Base-by-base conservation (phyloP, 2,113 vertebrate species). In the Rafetus swinhoei region DNA sequence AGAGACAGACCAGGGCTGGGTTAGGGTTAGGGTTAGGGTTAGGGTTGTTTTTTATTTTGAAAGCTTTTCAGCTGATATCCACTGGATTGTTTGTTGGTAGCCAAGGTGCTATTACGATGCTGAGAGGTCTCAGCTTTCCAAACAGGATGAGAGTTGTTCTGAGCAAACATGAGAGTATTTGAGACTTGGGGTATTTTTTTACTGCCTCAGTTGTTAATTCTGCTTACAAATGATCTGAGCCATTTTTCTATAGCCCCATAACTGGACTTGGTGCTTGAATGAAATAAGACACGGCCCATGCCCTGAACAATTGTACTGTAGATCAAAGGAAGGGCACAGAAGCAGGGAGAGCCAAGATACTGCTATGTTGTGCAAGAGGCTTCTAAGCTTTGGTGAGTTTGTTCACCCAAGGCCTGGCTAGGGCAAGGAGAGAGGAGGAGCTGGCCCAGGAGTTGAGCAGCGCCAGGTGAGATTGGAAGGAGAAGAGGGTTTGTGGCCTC, bases 21-120 rank as follows among this genome's bases (percentile, higher is more conserved):
- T 72, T 32, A 45, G 45, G 45, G 6, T 45, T 45, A 45, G 45
- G 45, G 45, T 45, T 45, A 45, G 45, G 45, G 6, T 45, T 45
- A 45, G 45, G 45, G 45, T 45, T 45, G n/a, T 45, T 45, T 45
- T 45, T 45, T 45, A 45, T 45, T 45, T 45, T 45, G 45, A 45
- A 45, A 72, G 65, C n/a, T 35, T 72, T 72, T 35, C 65, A 19
- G 65, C 35, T 72, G 9, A 35, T 72, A 72, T 72, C 52, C 50
- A 55, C 93, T 90, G 86, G 59, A 2, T 92, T 96, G 86, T 92
- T 95, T 93, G 1, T 88, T 89, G 86, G 84, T 96, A 88, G 92
- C 79, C 89, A 92, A 79, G 86, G 92, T 95, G 95, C 76, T 89
- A 55, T 84, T 85, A 81, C 80, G 57, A 53, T 1, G 0, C 86